These are phyloP conservation scores for Junco hyemalis DNA, from an alignment of 2,113 vertebrate genomes.

Conservation along the genomic window DNA sequence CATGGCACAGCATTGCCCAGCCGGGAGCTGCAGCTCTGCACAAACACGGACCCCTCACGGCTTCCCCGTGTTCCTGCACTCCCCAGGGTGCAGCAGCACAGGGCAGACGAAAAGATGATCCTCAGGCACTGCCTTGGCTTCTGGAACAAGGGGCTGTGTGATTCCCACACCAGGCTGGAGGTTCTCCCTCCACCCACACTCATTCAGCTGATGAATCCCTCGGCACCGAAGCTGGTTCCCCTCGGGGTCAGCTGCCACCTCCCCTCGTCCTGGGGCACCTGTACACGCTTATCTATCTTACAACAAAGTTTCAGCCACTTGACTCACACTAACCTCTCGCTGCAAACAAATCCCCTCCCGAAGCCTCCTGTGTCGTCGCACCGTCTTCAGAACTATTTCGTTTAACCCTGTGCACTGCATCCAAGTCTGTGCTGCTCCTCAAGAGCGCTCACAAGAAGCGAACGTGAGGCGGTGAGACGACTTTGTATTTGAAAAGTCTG, in stretches of 20 bases:
- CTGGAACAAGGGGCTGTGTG: neutral
- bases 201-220: neutral
- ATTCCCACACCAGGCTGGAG: neutral
- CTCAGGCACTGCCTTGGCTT: neutral
- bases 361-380: neutral
- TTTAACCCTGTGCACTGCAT: neutral
- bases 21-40: neutral
- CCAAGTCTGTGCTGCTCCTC: neutral
- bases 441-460: accelerated
- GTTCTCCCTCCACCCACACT: neutral
- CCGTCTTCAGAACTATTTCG: neutral
- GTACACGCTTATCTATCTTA: neutral
- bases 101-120: accelerated
- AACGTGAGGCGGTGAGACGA: neutral
- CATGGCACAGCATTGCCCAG: accelerated
- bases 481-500: neutral
- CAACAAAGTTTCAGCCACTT: constrained; percentile 6
- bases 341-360: neutral
- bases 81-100: neutral
- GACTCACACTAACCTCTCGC: neutral
- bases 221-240: neutral
- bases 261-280: neutral
- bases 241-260: neutral
- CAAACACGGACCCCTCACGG: accelerated
- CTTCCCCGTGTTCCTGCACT: neutral